phyloP scores from a whole-genome alignment of 2,113 vertebrate species.

The Rhagologus leucostigma region DNA sequence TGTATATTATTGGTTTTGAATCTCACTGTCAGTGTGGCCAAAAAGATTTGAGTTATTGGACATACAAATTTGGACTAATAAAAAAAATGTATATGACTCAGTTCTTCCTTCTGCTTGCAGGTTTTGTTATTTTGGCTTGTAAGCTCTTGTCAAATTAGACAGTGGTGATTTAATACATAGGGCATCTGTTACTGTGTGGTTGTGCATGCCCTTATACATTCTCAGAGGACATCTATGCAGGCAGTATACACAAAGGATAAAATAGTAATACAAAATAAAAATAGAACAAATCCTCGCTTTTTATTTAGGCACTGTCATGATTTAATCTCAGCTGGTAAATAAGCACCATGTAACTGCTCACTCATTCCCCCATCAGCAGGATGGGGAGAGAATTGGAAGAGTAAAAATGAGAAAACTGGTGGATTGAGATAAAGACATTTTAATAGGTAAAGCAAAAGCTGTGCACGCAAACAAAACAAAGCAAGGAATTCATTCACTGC shows the following conservation, averaged over 20 bases:
- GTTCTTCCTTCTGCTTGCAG: neutral
- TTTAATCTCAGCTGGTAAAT: neutral
- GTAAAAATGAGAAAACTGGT: neutral
- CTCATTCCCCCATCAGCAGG: neutral
- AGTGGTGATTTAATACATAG: neutral
- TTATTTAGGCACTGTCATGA: neutral
- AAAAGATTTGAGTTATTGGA: neutral
- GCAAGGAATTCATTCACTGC: neutral
- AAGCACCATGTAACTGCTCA: neutral
- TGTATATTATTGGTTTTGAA: neutral
- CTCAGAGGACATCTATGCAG: neutral
- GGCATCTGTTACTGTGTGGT: neutral
- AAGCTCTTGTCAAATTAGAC: neutral
- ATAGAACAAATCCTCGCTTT: neutral
- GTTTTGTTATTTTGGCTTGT: neutral
- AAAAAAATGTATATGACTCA: neutral
- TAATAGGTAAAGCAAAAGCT: neutral
- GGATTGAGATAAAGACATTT: neutral
- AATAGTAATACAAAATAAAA: neutral
- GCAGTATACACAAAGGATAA: neutral
- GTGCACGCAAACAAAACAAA: accelerated
- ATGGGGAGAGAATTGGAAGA: neutral
- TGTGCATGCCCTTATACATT: neutral
- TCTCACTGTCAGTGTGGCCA: neutral
- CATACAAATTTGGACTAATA: neutral